Percentiles rank a stretch among this genome's conserved stretches.
These are phyloP conservation scores for Lasioglossum zephyrum DNA, from an alignment of 2,888 invertebrate species.

Conservation along the genomic window DNA sequence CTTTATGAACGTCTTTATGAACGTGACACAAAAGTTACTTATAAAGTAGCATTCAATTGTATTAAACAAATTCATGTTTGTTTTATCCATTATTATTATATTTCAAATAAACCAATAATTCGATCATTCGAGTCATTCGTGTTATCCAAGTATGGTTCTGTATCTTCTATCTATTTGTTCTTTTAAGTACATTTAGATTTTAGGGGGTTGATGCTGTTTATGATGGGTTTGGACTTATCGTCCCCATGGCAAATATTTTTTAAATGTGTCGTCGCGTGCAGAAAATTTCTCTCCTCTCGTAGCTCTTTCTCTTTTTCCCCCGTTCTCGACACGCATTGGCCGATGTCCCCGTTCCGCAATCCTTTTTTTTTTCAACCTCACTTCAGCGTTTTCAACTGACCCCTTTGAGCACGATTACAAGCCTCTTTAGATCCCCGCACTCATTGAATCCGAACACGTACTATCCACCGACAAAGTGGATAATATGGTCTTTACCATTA, in stretches of 20 bases:
- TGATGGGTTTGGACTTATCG: conserved; percentile 68
- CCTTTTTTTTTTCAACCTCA: not conserved
- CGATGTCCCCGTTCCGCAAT: not conserved
- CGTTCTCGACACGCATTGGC: not conserved
- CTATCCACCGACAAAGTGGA: not conserved
- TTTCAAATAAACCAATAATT: too few species aligned
- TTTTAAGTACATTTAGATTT: too few species aligned
- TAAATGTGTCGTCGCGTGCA: conserved; percentile 43
- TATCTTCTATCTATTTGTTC: too few species aligned
- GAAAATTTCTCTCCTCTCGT: conserved; percentile 52
- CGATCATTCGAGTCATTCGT: too few species aligned
- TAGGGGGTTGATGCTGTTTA: conserved; percentile 52
- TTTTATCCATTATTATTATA: too few species aligned
- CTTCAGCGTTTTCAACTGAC: conserved; percentile 16
- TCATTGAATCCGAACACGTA: not conserved
- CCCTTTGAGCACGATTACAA: not conserved
- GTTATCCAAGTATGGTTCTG: too few species aligned
- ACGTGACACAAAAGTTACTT: too few species aligned
- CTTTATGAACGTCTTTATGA: too few species aligned
- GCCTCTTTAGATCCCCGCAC: not conserved
- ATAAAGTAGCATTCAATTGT: too few species aligned
- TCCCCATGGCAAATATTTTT: conserved; percentile 61
- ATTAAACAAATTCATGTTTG: too few species aligned
- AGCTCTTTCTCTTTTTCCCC: conserved; percentile 18
- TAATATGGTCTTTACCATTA: not conserved